Percentiles rank a stretch among this genome's conserved stretches.
phyloP scores from a whole-genome alignment of 1,140 invertebrate species.

The Brachionus manjavacas region DNA sequence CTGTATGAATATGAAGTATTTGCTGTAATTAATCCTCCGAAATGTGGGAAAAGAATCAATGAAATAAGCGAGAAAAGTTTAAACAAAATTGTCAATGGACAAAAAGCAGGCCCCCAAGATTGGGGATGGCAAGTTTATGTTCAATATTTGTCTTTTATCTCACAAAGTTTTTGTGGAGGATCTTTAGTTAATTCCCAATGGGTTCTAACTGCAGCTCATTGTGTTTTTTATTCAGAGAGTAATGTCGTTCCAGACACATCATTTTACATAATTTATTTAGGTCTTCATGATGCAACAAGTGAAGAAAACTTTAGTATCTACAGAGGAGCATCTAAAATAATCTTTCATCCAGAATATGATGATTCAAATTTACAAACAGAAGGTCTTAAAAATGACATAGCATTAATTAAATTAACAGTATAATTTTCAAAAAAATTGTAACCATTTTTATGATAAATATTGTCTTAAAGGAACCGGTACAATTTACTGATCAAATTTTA shows the following conservation, averaged over 20 bases:
- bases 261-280: background rate
- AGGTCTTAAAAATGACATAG: background rate
- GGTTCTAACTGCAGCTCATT: background rate
- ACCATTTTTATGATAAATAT: background rate
- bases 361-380: background rate
- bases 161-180: background rate
- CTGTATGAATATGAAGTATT: background rate
- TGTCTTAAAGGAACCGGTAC: background rate
- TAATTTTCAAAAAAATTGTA: background rate
- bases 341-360: constrained; percentile 3
- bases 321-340: background rate
- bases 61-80: background rate
- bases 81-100: background rate
- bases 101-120: background rate
- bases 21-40: background rate
- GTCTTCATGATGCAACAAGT: background rate
- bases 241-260: background rate
- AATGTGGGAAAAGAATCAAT: background rate
- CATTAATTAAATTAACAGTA: background rate
- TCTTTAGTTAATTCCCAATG: background rate
- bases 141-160: background rate
- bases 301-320: background rate
- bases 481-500: background rate
- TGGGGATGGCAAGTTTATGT: background rate
- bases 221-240: background rate